phyloP scores from a whole-genome alignment of 2,888 invertebrate genomes.

The Diarsia dahlii region DNA sequence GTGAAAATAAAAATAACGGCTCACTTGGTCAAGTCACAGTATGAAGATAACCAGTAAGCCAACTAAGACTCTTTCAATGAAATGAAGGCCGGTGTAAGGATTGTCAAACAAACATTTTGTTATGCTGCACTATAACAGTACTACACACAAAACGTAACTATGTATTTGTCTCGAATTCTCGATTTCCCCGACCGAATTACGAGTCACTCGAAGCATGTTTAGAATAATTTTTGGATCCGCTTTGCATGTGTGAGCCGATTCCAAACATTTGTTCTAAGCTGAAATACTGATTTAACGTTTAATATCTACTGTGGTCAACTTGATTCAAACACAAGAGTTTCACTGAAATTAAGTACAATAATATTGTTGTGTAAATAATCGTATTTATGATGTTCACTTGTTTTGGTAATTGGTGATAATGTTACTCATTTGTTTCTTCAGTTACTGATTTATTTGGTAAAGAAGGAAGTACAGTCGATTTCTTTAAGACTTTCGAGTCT shows the following conservation, averaged over 20 bases:
- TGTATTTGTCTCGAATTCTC: too few species aligned
- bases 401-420: conserved; percentile 36
- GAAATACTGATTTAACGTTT: neutral
- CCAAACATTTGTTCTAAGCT: neutral
- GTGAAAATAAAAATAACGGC: conserved; percentile 61
- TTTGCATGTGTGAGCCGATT: neutral
- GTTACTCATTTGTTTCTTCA: conserved; percentile 25
- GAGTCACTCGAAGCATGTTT: neutral
- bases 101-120: neutral
- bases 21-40: conserved; percentile 44
- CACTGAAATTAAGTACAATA: conserved; percentile 17
- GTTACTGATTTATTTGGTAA: neutral
- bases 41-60: neutral
- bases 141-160: neutral
- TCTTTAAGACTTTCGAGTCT: neutral
- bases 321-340: conserved; percentile 36
- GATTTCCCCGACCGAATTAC: neutral
- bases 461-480: neutral
- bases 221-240: neutral
- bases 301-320: conserved; percentile 4
- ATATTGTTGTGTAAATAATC: conserved; percentile 1
- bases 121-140: neutral
- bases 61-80: neutral
- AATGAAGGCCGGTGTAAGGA: neutral
- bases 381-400: conserved; percentile 31